Base-by-base conservation (phyloP, 1,140 invertebrate species). In the Hestina assimilis region DNA sequence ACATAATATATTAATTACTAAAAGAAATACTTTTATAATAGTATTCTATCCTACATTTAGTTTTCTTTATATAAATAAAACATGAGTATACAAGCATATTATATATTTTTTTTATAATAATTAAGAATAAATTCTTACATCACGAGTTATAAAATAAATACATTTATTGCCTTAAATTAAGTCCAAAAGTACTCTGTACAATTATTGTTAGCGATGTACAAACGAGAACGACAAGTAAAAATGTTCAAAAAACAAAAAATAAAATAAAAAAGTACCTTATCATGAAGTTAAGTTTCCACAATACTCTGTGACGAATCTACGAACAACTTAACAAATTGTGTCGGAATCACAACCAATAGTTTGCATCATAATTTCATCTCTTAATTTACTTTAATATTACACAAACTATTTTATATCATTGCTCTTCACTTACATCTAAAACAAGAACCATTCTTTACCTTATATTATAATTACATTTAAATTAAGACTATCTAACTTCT, bases 61-160 rank as follows among this genome's bases (percentile, higher is more conserved):
- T 28, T 5, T 28, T 28, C n/a, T 28, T 28, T 12, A 12, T 31
- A 31, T 33, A 69, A 87, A 76, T 83, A 71, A 84, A 87, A 85
- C 77, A 83, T 65, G 75, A 66, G 57, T 78, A 23, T 87, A 87
- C 81, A 87, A 87, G 84, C 84, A 84, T 87, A 87, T 85, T 80
- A 86, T 87, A 87, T 87, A 82, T 80, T 81, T 87, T 84, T 83
- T 87, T 87, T 77, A 87, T 87, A 86, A 87, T 87, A 87, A 83
- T 87, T 87, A 87, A 84, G 83, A 86, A 86, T 87, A 87, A 87
- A 87, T 87, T 87, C 84, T 87, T 87, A 87, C 83, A 87, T 87
- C 84, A 84, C 83, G 76, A 87, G 83, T 86, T 87, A 87, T 87
- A 87, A 87, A 87, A 87, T 87, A 87, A 87, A 87, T 87, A 87